These are phyloP conservation scores for Flabesymbios commensalis DNA, from an alignment of 2,888 invertebrate species.

Conservation along the genomic window DNA sequence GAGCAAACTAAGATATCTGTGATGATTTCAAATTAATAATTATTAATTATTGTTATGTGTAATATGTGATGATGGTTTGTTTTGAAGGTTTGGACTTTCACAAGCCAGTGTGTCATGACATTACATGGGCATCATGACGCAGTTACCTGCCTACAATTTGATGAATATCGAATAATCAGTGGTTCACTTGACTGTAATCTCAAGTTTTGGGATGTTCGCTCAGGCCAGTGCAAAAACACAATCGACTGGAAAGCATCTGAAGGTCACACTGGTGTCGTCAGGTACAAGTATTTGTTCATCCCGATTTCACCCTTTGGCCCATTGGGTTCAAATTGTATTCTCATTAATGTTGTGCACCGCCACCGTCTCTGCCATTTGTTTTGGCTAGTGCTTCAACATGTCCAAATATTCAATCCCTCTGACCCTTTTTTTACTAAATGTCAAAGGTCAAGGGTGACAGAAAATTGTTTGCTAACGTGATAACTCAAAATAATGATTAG, in stretches of 20 bases:
- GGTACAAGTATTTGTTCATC: no score
- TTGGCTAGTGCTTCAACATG: no score
- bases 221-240: conserved; percentile 62
- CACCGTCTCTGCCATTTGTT: no score
- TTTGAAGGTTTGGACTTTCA: conserved; percentile 64
- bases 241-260: conserved; percentile 66
- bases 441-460: neutral
- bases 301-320: neutral
- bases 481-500: neutral
- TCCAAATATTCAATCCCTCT: neutral
- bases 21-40: no score
- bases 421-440: neutral
- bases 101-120: conserved; percentile 61
- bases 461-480: neutral
- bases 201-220: conserved; percentile 64
- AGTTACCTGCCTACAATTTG: conserved; percentile 65
- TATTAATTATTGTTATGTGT: no score
- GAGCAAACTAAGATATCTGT: no score
- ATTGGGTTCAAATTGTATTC: neutral
- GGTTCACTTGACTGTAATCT: conserved; percentile 65
- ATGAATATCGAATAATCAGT: conserved; percentile 62
- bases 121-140: conserved; percentile 64
- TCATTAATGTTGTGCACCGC: neutral
- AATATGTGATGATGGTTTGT: no score
- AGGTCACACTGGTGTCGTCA: conserved; percentile 66